Evolutionary conservation across 2,113 vertebrate genomes (phyloP).

Genomic region (Sphyrna mokarran): DNA sequence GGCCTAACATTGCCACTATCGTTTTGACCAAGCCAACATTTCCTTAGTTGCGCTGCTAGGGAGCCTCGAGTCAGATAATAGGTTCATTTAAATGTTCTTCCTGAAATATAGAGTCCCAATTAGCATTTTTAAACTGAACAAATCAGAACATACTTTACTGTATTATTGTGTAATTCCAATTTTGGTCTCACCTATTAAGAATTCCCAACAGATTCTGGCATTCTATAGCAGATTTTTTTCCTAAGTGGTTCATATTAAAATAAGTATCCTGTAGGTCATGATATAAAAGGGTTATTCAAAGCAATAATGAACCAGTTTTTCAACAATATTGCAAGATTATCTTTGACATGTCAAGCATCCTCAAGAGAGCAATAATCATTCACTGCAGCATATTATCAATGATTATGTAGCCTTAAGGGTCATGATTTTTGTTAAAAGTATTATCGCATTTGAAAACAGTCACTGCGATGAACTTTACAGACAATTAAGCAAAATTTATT

Average conservation of each 20-base stretch:
- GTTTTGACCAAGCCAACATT: neutral
- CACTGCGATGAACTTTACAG: neutral
- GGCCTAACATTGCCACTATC: neutral
- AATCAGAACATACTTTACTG: neutral
- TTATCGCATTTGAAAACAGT: neutral
- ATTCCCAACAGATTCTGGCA: neutral
- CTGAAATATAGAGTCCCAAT: neutral
- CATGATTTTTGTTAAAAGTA: neutral
- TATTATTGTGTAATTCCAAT: neutral
- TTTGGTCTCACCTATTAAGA: neutral
- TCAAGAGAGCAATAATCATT: neutral
- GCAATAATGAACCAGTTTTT: constrained; percentile 9
- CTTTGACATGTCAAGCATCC: neutral
- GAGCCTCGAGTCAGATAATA: neutral
- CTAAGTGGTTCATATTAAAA: neutral
- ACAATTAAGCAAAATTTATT: constrained; percentile 17
- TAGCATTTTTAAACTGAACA: neutral
- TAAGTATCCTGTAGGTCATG: neutral
- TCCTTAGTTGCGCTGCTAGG: neutral
- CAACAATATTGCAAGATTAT: neutral
- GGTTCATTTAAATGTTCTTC: neutral
- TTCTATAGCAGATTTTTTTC: neutral
- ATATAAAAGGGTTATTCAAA: neutral
- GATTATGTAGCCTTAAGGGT: neutral
- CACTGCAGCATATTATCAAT: neutral